Percentiles rank a stretch among this genome's conserved stretches.
Evolutionary conservation across 2,797 vertebrate species (phyloP).

Genomic region (Mionectes olivaceus): DNA sequence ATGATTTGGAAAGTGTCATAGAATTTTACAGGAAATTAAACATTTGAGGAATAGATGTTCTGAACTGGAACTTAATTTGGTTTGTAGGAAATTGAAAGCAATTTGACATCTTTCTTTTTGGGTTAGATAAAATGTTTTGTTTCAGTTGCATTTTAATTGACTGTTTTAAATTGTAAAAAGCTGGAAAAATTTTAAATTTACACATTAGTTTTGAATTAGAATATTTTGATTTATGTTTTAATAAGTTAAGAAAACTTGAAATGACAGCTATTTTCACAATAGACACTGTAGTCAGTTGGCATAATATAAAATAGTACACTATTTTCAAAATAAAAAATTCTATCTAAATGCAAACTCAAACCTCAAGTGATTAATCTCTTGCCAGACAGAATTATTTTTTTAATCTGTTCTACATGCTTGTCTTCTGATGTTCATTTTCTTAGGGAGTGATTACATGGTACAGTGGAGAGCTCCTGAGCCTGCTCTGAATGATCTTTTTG

Average conservation of each 20-base stretch:
- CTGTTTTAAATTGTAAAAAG: background rate
- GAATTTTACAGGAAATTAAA: constrained; percentile 14
- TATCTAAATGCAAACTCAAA: background rate
- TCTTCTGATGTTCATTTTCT: background rate
- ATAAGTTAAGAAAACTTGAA: background rate
- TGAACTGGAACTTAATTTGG: background rate
- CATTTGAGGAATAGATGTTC: background rate
- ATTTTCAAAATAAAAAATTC: background rate
- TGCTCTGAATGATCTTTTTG: background rate
- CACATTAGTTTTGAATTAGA: background rate
- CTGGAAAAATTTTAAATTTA: background rate
- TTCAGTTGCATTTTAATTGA: background rate
- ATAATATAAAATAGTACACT: background rate
- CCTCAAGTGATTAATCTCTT: background rate
- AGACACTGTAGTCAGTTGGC: background rate
- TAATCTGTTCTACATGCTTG: background rate
- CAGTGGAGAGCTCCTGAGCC: background rate
- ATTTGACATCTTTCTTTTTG: background rate
- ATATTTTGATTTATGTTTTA: background rate
- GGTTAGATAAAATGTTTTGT: background rate
- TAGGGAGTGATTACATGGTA: background rate
- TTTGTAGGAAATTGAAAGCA: background rate
- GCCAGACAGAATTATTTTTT: background rate
- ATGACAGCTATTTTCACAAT: background rate
- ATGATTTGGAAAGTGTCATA: background rate